These are phyloP conservation scores for Sebastolobus alascanus DNA, from an alignment of 2,797 vertebrate genomes.

Conservation along the genomic window DNA sequence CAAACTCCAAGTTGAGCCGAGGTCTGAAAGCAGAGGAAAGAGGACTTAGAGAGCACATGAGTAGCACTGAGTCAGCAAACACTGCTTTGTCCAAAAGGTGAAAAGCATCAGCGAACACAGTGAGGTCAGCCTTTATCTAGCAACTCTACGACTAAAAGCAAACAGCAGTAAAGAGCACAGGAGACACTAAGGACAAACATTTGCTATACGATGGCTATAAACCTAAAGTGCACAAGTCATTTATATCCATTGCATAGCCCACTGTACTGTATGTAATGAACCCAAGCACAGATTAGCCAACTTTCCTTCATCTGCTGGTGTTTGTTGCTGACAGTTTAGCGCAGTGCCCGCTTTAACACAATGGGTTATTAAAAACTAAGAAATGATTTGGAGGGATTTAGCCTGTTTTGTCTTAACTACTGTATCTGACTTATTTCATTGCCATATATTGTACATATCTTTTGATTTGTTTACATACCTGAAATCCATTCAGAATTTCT, in stretches of 20 bases:
- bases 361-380: background rate
- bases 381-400: slow-evolving; percentile 15
- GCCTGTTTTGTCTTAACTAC: slow-evolving; percentile 14
- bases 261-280: slow-evolving; percentile 14
- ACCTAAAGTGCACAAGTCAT: slow-evolving; percentile 39
- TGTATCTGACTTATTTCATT: slow-evolving; percentile 15
- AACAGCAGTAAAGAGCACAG: slow-evolving; percentile 19
- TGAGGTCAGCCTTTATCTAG: background rate
- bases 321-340: slow-evolving; percentile 13
- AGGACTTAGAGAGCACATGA: background rate
- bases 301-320: background rate
- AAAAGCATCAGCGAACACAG: background rate
- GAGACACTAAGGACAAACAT: slow-evolving; percentile 30
- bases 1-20: slow-evolving; percentile 1
- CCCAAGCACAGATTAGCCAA: slow-evolving; percentile 47
- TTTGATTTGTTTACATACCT: slow-evolving; percentile 31
- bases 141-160: slow-evolving; percentile 7
- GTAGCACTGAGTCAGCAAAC: slow-evolving; percentile 29
- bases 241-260: background rate
- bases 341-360: background rate
- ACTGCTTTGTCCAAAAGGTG: background rate
- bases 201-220: slow-evolving; percentile 13
- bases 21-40: background rate
- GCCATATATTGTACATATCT: background rate
- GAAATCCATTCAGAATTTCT: background rate